Conservation (phyloP, 2,888 invertebrate genomes). For the Sialis lutaria region DNA sequence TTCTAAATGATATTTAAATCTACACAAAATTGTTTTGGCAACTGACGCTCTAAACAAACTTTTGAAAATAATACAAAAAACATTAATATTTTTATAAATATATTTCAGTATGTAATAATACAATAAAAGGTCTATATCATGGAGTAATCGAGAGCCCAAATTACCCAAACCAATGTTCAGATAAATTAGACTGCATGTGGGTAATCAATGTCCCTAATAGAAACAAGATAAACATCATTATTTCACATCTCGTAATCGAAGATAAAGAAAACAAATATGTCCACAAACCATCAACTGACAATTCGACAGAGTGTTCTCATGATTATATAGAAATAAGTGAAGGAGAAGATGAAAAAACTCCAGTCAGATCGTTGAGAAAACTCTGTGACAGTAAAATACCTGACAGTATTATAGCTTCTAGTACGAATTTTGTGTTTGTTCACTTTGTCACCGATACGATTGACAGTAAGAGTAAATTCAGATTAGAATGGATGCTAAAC, state of each 20-base stretch:
- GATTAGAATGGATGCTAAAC: slow-evolving; percentile 61
- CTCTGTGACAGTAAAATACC: slow-evolving; percentile 33
- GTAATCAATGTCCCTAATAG: slow-evolving; percentile 53
- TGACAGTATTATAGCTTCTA: slow-evolving; percentile 30
- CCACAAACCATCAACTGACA: slow-evolving; percentile 5
- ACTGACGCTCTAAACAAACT: no score
- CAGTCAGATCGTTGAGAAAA: slow-evolving; percentile 23
- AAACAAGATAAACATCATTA: slow-evolving; percentile 62
- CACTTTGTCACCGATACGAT: slow-evolving; percentile 44
- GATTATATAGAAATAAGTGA: slow-evolving; percentile 42
- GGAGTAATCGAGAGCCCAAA: slow-evolving; percentile 79
- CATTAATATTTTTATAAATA: no score
- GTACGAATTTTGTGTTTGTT: slow-evolving; percentile 38
- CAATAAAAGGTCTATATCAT: slow-evolving; percentile 35
- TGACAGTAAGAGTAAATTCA: slow-evolving; percentile 46
- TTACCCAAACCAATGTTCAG: slow-evolving; percentile 50
- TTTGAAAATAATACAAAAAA: no score
- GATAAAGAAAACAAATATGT: background rate
- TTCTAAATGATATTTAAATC: no score
- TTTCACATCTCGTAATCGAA: slow-evolving; percentile 61
- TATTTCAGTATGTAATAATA: slow-evolving; percentile 40
- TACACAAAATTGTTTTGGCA: background rate
- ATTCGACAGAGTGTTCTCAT: slow-evolving; percentile 26
- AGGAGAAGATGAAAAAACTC: slow-evolving; percentile 17
- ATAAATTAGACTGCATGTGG: slow-evolving; percentile 56